These are phyloP conservation scores for Cataglyphis livida DNA, from an alignment of 2,888 invertebrate genomes.

Conservation along the genomic window DNA sequence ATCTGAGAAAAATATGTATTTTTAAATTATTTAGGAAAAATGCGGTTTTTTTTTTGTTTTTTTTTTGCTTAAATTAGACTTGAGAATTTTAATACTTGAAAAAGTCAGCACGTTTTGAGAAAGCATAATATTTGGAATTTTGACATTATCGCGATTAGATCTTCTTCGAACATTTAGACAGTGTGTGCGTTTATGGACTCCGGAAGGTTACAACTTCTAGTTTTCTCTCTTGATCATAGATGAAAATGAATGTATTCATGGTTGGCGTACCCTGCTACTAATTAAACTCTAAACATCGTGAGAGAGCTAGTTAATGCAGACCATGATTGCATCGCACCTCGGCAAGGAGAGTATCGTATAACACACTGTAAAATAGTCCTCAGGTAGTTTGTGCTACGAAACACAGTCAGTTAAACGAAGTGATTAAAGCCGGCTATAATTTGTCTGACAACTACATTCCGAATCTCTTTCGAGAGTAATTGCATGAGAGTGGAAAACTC, in stretches of 20 bases:
- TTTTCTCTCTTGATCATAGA: not conserved
- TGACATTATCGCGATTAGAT: not conserved
- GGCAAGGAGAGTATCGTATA: not conserved
- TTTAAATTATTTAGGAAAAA: not conserved
- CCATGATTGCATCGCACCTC: constrained; percentile 9
- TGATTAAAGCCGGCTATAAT: constrained; percentile 30
- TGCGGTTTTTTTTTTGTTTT: not conserved
- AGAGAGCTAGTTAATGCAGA: constrained; percentile 31
- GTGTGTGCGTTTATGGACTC: constrained; percentile 11
- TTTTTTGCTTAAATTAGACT: not conserved
- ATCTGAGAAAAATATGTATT: not conserved
- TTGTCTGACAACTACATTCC: constrained; percentile 6
- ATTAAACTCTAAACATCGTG: constrained; percentile 31
- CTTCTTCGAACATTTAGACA: constrained; percentile 3
- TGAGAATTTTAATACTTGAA: not conserved
- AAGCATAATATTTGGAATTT: not conserved
- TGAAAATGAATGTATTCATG: not conserved
- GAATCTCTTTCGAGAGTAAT: not conserved
- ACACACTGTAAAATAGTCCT: not conserved
- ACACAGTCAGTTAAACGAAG: not conserved
- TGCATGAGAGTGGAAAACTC: not conserved
- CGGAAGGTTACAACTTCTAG: not conserved
- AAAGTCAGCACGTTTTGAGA: no score
- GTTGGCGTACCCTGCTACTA: not conserved
- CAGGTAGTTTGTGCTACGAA: not conserved